phyloP scores from a whole-genome alignment of 1,140 invertebrate species.

The Piezodorus guildinii region DNA sequence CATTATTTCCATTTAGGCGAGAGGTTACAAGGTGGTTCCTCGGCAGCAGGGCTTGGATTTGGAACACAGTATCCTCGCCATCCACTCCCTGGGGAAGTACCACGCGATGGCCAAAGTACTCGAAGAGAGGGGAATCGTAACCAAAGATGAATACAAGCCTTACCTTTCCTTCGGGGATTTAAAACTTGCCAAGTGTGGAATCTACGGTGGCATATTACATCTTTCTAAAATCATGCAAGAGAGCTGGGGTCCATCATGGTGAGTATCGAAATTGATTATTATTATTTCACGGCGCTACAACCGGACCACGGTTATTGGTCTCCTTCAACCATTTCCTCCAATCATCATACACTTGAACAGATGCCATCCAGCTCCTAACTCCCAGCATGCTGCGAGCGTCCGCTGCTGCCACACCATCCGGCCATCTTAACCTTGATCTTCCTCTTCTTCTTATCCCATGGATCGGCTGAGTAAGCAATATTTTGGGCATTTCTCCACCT shows the following conservation, averaged over 20 bases:
- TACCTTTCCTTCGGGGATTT: background rate
- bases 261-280: background rate
- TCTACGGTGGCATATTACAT: background rate
- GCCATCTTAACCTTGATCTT: no score
- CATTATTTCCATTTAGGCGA: no score
- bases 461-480: no score
- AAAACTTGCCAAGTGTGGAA: background rate
- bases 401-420: no score
- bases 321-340: no score
- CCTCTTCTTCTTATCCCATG: no score
- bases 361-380: no score
- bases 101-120: slow-evolving; percentile 15
- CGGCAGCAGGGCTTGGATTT: background rate
- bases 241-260: background rate
- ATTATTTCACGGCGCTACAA: no score
- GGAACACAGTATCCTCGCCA: background rate
- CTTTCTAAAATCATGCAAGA: background rate
- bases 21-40: background rate
- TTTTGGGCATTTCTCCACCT: no score
- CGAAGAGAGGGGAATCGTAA: background rate
- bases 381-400: no score
- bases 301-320: no score
- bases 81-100: background rate
- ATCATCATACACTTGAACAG: no score
- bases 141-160: background rate